Base-by-base conservation (phyloP, 2,797 vertebrate species). In the Arrhamphus sclerolepis region DNA sequence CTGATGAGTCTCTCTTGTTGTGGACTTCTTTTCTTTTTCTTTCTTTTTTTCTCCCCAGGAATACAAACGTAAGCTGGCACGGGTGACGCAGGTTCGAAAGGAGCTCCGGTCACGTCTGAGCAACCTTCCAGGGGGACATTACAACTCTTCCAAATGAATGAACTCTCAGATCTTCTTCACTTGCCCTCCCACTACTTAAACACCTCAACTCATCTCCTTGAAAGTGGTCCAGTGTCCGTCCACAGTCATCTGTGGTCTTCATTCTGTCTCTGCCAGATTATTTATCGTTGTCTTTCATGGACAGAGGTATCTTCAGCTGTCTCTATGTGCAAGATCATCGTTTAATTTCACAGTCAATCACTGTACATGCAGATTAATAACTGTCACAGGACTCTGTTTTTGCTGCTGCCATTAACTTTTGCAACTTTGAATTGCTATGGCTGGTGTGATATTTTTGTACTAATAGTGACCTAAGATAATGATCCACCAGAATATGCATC, bases 61-160 rank as follows among this genome's bases (percentile, higher is more conserved):
- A 70, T 98, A 98, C 89, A 99, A 99, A 80, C 94, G 92, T 68
- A 99, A 99, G 89, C 90, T 99, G 85, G 95, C 93, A 62, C 92
- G 92, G 76, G 97, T 98, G 72, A 96, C 97, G 78, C 93, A 96
- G 81, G 98, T 99, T 24, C 93, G 97, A 62, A 99, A 98, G 88
- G 98, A 99, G 87, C 94, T 99, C 60, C 94, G 95, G 31, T 94
- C 95, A 29, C 97, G 95, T 68, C 94, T 98, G 72, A 95, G 92
- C 90, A 94, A 90, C 89, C 94, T 99, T 46, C 96, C 96, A 39
- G 96, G 94, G 31, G 93, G 95, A 78, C 91, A 95, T 71, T 97
- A 95, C 90, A 93, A 89, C 31, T 91, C 90, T 11, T 86, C 96
- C 63, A 93, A 96, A 19, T 97, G 93, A 98, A 46, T 47, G 28